Base-by-base conservation (phyloP, 2,888 invertebrate species). In the Cheilosia soror region DNA sequence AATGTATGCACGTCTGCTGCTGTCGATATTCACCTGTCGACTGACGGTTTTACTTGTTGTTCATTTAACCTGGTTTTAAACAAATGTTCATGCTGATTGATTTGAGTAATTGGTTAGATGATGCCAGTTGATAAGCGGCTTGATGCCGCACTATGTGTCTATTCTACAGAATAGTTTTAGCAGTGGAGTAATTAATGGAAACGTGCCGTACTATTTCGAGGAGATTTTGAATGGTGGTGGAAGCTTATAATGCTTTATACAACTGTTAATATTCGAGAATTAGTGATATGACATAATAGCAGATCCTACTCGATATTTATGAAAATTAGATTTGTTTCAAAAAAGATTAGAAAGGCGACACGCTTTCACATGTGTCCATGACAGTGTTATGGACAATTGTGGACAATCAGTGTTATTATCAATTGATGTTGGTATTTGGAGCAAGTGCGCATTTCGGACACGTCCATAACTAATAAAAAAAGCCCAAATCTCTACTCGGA, bases 31-130 rank as follows among this genome's bases (percentile, higher is more conserved):
- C 77, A 81, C 66, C 77, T 68, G 81, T 72, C 72, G 72, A 85
- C 85, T 85, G 77, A 57, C 62, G 55, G 49, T 68, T 66, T 31
- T 62, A 40, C 65, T 76, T 79, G 87, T 62, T 77, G 87, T 89
- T 88, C 87, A 88, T 89, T 89, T 91, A 91, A 91, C 90, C 89
- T 88, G 88, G 88, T 90, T 92, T 91, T 62, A 33, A 25, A 58
- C 7, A 58, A 72, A 51, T 51, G 53, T 82, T 91, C 90, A 92
- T 89, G 91, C 89, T 89, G 89, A 90, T 90, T 90, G 90, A 89
- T 76, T 91, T 88, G 86, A 86, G 84, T 92, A 91, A 91, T 92
- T 92, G 88, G 83, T 65, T 72, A 75, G 69, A 55, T 66, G 76
- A 83, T 76, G 53, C 60, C 71, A 49, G 55, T 69, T 62, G 81